These are phyloP conservation scores for Anolis apletophallus DNA, from an alignment of 2,797 vertebrate species.

Conservation along the genomic window DNA sequence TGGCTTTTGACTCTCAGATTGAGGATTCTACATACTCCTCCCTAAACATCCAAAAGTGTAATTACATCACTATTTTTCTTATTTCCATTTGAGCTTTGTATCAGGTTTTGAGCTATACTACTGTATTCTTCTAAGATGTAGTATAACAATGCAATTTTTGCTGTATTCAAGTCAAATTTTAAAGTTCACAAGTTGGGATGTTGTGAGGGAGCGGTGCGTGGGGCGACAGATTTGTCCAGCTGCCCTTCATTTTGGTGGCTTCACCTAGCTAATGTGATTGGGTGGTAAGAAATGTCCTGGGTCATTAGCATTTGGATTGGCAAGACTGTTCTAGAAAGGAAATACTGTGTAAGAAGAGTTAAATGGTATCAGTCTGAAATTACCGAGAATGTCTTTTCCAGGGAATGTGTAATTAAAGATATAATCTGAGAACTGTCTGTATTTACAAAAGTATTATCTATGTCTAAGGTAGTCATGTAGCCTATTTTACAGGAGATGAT, in stretches of 20 bases:
- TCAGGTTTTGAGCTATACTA: no score
- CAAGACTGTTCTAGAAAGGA: no score
- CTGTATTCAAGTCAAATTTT: not conserved
- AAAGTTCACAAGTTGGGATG: not conserved
- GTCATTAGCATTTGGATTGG: no score
- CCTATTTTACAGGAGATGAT: not conserved
- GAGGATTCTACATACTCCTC: no score
- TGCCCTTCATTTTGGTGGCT: no score
- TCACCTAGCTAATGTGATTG: no score
- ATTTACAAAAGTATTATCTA: not conserved
- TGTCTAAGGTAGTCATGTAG: not conserved
- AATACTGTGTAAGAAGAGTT: not conserved
- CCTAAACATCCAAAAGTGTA: no score
- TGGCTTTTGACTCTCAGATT: not conserved
- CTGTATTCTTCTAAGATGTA: no score
- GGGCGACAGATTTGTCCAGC: no score
- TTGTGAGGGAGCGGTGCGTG: no score
- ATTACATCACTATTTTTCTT: no score
- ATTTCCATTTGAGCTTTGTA: no score
- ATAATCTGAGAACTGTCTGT: not conserved
- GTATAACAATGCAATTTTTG: not conserved
- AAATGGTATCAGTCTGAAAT: not conserved
- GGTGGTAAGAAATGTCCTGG: not conserved
- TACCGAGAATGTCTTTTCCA: not conserved
- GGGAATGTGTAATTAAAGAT: not conserved